Conservation (phyloP, 2,888 invertebrate genomes). For the Hirtodrosophila confusa region DNA sequence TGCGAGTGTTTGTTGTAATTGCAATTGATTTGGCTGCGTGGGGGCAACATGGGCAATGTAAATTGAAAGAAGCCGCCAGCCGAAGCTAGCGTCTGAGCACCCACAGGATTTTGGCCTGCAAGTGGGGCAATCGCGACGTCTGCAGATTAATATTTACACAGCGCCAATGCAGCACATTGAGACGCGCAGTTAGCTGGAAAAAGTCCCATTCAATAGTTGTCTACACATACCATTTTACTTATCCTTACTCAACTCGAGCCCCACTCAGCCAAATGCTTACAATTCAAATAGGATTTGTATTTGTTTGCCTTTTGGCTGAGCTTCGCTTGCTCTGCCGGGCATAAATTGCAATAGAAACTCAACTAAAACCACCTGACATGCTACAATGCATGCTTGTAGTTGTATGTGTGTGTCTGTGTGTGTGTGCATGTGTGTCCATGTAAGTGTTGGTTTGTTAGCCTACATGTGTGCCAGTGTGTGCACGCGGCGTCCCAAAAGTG, state of each 20-base stretch:
- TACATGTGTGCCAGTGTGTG: conserved; percentile 11
- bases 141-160: conserved; percentile 56
- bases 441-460: conserved; percentile 15
- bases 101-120: conserved; percentile 7
- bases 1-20: conserved; percentile 38
- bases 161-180: conserved; percentile 47
- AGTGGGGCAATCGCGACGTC: conserved; percentile 39
- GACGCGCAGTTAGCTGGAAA: conserved; percentile 31
- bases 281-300: conserved; percentile 75
- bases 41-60: background rate
- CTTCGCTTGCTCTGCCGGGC: conserved; percentile 39
- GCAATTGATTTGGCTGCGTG: conserved; percentile 52
- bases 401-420: background rate
- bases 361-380: conserved; percentile 31
- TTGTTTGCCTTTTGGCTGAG: conserved; percentile 75
- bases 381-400: background rate
- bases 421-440: conserved; percentile 9
- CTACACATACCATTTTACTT: background rate
- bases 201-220: conserved; percentile 28
- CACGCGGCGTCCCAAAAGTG: conserved; percentile 50
- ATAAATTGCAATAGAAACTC: conserved; percentile 52
- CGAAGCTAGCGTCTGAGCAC: background rate
- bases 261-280: conserved; percentile 43
- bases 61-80: background rate
- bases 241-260: background rate